Evolutionary conservation across 2,888 invertebrate genomes (phyloP).

Genomic region (Torymus tubicola): DNA sequence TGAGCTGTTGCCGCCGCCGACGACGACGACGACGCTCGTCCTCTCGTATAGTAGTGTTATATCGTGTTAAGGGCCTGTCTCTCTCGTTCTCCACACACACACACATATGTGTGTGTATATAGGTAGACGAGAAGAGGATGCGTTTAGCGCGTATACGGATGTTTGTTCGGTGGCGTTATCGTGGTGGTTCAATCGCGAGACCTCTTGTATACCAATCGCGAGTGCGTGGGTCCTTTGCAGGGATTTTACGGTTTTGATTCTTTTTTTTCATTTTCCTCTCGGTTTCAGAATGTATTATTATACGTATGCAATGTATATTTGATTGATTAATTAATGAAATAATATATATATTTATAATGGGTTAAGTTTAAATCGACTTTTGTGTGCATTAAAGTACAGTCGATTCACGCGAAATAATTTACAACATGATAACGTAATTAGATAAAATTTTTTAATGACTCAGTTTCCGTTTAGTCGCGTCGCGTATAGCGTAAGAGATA

Average conservation of each 20-base stretch:
- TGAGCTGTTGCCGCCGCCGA: background rate
- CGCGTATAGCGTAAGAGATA: too few relatives aligned
- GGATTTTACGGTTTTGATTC: background rate
- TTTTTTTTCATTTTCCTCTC: background rate
- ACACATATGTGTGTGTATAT: too few relatives aligned
- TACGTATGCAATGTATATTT: too few relatives aligned
- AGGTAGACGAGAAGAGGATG: background rate
- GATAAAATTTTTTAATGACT: background rate
- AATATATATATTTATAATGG: too few relatives aligned
- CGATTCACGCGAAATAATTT: background rate
- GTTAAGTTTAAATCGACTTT: too few relatives aligned
- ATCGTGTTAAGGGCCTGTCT: too few relatives aligned
- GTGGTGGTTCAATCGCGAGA: background rate
- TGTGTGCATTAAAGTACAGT: too few relatives aligned
- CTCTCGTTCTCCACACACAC: background rate
- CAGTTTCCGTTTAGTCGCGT: too few relatives aligned
- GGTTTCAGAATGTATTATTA: too few relatives aligned
- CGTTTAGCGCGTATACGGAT: background rate
- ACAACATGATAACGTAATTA: background rate
- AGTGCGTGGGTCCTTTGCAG: background rate
- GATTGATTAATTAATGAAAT: too few relatives aligned
- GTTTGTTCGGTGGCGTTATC: too few relatives aligned
- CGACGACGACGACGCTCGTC: background rate
- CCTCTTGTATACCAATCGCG: background rate
- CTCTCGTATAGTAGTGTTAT: slow-evolving; percentile 10